Evolutionary conservation across 2,797 vertebrate species (phyloP).

Genomic region (Premnoplex brunnescens): DNA sequence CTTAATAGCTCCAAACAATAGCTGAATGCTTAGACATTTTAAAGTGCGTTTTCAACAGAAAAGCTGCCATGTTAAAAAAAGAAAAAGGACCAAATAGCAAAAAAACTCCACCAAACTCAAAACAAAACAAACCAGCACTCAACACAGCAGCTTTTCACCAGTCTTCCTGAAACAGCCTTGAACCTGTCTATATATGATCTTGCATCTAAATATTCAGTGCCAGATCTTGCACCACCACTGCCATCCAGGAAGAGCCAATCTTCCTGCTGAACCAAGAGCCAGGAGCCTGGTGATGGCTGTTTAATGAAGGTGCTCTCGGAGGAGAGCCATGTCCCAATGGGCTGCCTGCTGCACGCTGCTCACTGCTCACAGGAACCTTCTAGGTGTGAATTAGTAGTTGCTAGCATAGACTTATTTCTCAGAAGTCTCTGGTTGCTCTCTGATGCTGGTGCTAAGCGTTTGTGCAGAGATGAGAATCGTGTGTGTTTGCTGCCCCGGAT

Average conservation of each 20-base stretch:
- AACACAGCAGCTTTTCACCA: background rate
- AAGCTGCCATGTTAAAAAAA: background rate
- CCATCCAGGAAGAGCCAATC: background rate
- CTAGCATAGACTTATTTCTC: background rate
- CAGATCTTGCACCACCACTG: background rate
- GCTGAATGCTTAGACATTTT: constrained; percentile 37
- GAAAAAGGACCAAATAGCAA: background rate
- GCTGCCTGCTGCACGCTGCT: background rate
- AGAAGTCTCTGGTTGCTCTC: constrained; percentile 15
- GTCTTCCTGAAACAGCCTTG: background rate
- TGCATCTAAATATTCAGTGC: background rate
- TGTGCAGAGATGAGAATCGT: background rate
- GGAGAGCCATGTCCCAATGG: background rate
- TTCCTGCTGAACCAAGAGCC: background rate
- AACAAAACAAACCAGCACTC: background rate
- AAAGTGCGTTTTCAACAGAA: background rate
- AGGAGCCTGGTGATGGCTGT: background rate
- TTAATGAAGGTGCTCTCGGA: background rate
- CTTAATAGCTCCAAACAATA: constrained; percentile 43
- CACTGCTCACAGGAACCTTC: background rate
- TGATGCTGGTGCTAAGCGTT: background rate
- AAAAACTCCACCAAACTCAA: background rate
- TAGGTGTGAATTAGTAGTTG: constrained; percentile 15
- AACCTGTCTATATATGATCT: background rate
- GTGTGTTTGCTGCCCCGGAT: background rate